Conservation (phyloP, 2,113 vertebrate species). For the Mesoclemmys tuberculata region DNA sequence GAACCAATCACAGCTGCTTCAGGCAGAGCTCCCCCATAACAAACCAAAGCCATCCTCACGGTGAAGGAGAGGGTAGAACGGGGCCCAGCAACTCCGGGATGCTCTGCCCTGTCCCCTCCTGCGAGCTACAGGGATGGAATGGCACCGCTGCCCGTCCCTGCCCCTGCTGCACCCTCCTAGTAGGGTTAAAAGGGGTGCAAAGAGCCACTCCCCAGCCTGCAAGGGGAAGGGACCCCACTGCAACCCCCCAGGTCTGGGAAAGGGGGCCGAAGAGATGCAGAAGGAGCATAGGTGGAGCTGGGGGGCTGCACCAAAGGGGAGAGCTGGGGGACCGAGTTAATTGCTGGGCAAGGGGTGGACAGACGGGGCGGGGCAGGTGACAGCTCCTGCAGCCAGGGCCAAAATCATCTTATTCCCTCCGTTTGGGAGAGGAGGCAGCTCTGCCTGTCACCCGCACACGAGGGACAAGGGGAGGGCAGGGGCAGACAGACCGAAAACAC, state of each 20-base stretch:
- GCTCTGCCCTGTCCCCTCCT: neutral
- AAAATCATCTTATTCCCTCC: neutral
- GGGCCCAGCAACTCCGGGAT: neutral
- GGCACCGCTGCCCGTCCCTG: neutral
- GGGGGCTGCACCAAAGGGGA: neutral
- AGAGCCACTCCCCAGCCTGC: neutral
- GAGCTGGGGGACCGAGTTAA: neutral
- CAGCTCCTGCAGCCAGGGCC: neutral
- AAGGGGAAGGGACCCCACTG: neutral
- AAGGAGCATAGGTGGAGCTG: neutral
- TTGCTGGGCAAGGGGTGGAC: neutral
- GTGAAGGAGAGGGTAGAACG: fast-evolving
- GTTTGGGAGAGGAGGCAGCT: neutral
- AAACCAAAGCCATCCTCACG: neutral
- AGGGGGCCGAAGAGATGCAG: neutral
- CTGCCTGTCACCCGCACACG: neutral
- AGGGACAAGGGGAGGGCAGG: too few species aligned
- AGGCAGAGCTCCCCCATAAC: neutral
- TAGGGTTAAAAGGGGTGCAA: neutral
- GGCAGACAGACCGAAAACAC: neutral
- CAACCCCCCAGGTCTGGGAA: neutral
- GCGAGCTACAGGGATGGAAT: neutral
- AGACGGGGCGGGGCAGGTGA: too few species aligned
- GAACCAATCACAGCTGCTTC: neutral
- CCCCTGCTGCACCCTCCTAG: too few species aligned